Evolutionary conservation across 1,140 invertebrate species (phyloP), one percentile per base, ranked within the genome.

Genomic region (Drosophila athabasca): DNA sequence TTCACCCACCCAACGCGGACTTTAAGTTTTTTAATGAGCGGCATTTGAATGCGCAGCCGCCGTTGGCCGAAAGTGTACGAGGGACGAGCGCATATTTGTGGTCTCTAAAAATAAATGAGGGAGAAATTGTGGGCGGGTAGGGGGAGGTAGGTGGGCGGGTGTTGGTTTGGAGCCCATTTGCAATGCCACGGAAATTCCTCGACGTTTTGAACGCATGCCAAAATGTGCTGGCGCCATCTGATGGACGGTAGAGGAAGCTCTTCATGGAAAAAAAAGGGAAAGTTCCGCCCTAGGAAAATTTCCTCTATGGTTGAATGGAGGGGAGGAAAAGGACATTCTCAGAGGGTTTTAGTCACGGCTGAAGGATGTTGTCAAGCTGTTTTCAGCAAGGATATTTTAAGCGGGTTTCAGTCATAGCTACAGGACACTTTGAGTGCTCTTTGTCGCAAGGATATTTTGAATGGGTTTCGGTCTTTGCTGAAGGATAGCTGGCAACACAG

Each of bases 31-130:
- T 69, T 88, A 88, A 88, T 88, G 71, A 88, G 68, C 26, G 39
- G 71, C 79, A 68, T 88, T 88, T 88, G 79, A 81, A 88, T 88
- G 76, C 83, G 68, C 49, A 67, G 61, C 51, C 26, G 72, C 45
- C 13, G 53, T 31, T 44, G 17, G 24, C 45, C 17, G 48, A 53
- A 49, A 75, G 46, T 49, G 39, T 57, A 51, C 35, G 35, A 19
- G 17, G 17, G 35, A 39, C 35, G 35, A 39, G 35, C 24, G 5
- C 24, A 24, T 39, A 53, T 84, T 79, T 66, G 24, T 81, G 81
- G 60, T 61, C 62, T 48, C 67, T 71, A 58, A 65, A 75, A 57
- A 80, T 65, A 85, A 74, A 77, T 74, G 35, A 74, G 44, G 31
- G 8, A 60, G 17, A 50, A 45, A 35, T 46, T 2, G 9, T 9